Conservation (phyloP, 2,113 vertebrate genomes). For the Sialia sialis region DNA sequence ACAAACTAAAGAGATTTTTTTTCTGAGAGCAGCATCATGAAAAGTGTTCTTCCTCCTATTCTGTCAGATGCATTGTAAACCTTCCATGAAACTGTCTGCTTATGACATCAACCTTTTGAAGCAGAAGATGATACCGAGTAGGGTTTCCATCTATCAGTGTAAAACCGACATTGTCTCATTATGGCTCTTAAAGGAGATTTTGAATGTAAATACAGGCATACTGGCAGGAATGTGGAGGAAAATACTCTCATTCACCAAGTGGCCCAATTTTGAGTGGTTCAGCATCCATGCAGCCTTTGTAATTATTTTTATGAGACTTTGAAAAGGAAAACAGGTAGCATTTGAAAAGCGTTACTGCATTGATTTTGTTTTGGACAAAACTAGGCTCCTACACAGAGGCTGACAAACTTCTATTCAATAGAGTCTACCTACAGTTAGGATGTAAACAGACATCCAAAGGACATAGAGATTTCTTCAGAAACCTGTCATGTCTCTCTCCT, state of each 20-base stretch:
- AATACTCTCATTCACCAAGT: neutral
- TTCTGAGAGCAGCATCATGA: neutral
- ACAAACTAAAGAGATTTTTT: neutral
- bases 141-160: neutral
- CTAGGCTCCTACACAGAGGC: neutral
- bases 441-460: neutral
- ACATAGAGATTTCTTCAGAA: neutral
- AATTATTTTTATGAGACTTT: neutral
- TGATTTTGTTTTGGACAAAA: neutral
- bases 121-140: neutral
- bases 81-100: neutral
- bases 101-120: neutral
- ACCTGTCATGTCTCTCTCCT: neutral
- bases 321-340: neutral
- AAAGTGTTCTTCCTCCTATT: neutral
- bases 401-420: neutral
- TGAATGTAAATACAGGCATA: neutral
- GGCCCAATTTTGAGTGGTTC: neutral
- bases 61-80: neutral
- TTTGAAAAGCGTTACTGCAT: neutral
- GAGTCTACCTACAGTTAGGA: neutral
- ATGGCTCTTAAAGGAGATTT: neutral
- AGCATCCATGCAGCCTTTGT: neutral
- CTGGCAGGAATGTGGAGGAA: neutral
- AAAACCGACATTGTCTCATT: neutral